These are phyloP conservation scores for Aphelocoma californica DNA, from an alignment of 2,797 vertebrate species.

Conservation along the genomic window DNA sequence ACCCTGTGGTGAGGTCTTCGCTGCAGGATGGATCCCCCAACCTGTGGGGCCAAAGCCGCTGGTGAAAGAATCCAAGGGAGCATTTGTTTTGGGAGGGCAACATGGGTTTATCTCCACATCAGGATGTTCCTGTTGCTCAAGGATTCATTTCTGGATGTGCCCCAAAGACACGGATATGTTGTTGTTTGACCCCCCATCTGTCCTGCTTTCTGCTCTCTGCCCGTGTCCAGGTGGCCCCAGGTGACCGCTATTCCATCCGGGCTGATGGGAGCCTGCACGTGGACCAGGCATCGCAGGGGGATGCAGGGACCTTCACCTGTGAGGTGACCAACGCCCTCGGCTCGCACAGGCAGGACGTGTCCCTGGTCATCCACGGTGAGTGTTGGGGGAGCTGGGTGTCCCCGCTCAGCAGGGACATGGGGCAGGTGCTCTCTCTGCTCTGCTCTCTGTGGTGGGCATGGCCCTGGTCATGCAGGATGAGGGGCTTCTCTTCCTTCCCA, in stretches of 20 bases:
- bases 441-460: accelerated
- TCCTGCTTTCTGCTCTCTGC: not conserved
- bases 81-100: not conserved
- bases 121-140: not conserved
- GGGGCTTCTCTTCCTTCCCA: constrained; percentile 54
- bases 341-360: constrained; percentile 77
- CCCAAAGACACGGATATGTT: accelerated
- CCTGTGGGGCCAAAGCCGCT: not conserved
- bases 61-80: not conserved
- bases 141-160: not conserved
- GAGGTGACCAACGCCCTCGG: constrained; percentile 84
- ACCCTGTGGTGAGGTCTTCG: accelerated
- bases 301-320: constrained; percentile 84
- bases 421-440: not conserved
- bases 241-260: constrained; percentile 70
- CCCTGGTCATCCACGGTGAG: constrained; percentile 84
- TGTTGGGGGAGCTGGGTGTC: not conserved
- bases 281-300: constrained; percentile 70
- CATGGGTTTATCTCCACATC: accelerated
- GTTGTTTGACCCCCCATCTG: accelerated
- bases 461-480: not conserved
- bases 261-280: constrained; percentile 88
- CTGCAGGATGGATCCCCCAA: not conserved
- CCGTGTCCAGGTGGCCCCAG: constrained; percentile 72
- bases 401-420: accelerated